These are phyloP conservation scores for Synergus umbraculus DNA, from an alignment of 2,888 invertebrate genomes.

Conservation along the genomic window DNA sequence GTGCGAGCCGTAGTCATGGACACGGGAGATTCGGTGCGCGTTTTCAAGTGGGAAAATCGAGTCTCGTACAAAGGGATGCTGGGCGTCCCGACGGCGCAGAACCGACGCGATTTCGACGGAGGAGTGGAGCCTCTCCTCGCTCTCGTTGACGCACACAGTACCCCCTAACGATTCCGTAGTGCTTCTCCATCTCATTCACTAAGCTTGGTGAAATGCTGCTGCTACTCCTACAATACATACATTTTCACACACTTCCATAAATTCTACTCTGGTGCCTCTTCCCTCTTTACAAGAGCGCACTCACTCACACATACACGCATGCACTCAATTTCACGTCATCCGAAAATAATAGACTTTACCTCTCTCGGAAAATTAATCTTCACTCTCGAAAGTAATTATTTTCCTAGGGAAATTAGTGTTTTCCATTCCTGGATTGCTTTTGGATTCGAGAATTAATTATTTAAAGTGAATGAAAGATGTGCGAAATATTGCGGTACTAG, in stretches of 20 bases:
- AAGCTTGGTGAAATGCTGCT: conserved; percentile 27
- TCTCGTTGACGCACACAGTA: conserved; percentile 44
- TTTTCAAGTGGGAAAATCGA: conserved; percentile 40
- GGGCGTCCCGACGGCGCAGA: conserved; percentile 51
- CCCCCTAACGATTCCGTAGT: conserved; percentile 55
- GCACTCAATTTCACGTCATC: neutral
- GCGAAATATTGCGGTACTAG: neutral
- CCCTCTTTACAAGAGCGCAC: conserved; percentile 10
- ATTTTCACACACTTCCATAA: conserved; percentile 4
- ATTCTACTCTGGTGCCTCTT: conserved; percentile 3
- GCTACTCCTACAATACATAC: neutral
- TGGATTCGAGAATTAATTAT: neutral
- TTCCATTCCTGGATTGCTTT: neutral
- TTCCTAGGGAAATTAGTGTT: conserved; percentile 6
- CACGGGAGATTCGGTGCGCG: conserved; percentile 20
- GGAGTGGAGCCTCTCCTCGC: conserved; percentile 45
- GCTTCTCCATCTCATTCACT: conserved; percentile 51
- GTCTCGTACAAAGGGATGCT: conserved; percentile 33
- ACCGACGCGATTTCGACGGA: conserved; percentile 49
- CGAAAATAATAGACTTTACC: conserved; percentile 34
- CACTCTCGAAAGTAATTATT: conserved; percentile 6
- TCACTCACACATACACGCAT: neutral
- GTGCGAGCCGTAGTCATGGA: conserved; percentile 24
- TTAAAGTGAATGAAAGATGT: neutral
- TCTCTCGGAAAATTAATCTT: conserved; percentile 23